Percentiles rank a stretch among this genome's conserved stretches.
Conservation (phyloP, 2,113 vertebrate species). For the Melozone crissalis region DNA sequence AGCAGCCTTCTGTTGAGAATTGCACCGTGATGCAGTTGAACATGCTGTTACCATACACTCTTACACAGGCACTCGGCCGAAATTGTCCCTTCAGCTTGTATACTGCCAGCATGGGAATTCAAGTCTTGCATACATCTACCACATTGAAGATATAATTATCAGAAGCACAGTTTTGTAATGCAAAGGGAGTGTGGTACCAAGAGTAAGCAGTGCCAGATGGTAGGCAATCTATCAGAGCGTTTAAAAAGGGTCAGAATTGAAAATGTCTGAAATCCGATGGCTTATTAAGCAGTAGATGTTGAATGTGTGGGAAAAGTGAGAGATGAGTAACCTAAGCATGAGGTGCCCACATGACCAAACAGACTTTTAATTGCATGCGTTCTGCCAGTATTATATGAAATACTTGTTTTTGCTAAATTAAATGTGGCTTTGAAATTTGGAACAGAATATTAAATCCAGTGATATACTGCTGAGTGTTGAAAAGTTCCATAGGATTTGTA, state of each 20-base stretch:
- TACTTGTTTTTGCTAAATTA: background rate
- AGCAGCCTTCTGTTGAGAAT: background rate
- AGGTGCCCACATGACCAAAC: background rate
- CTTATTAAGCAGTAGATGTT: conserved; percentile 3
- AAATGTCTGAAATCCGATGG: background rate
- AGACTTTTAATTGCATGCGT: conserved; percentile 12
- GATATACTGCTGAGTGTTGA: background rate
- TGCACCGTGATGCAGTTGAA: background rate
- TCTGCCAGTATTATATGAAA: background rate
- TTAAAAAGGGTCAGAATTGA: conserved; percentile 25
- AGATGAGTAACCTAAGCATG: conserved; percentile 34
- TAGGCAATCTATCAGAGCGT: conserved; percentile 14
- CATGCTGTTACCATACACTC: background rate
- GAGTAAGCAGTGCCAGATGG: conserved; percentile 49
- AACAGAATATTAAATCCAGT: background rate
- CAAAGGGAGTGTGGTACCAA: conserved; percentile 8
- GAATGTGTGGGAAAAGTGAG: conserved; percentile 49
- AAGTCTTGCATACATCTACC: background rate
- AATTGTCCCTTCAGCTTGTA: background rate
- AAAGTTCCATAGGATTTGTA: background rate
- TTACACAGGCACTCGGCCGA: background rate
- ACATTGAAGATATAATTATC: conserved; percentile 37
- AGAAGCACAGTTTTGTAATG: conserved; percentile 21
- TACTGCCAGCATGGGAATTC: conserved; percentile 11
- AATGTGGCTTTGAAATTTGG: background rate